Base-by-base conservation (phyloP, 2,113 vertebrate genomes). In the Daubentonia madagascariensis region DNA sequence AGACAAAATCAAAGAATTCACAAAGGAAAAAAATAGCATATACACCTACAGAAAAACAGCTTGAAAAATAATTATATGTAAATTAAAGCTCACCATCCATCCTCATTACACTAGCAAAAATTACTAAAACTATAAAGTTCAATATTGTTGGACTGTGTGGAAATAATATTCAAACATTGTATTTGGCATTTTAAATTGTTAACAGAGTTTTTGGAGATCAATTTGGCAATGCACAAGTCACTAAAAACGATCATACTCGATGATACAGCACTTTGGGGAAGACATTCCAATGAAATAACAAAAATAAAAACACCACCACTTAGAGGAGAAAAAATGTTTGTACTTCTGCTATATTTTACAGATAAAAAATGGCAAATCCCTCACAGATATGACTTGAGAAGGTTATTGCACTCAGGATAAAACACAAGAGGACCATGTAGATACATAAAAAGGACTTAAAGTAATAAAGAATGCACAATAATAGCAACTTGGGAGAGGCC, bases 21-120 rank as follows among this genome's bases (percentile, higher is more conserved):
- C 35, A 83, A 1, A 50, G 54, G 18, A 65, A 52, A 63, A 85
- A 59, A 43, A 23, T 40, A 70, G 37, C 63, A 70, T 37, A 80
- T 5, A 59, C 7, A 28, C 78, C 40, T 48, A 63, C 0, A 73
- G 45, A 85, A 93, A 94, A 97, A 9, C 37, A 72, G 43, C 28
- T 63, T 96, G 45, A 96, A 96, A 96, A 96, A 37, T 63, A 96
- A 73, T 52, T 63, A 30, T 7, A 89, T 28, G 13, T 72, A 94
- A 90, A 35, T 50, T 67, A 90, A 87, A 87, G 8, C 50, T 8
- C 1, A 54, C 70, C 17, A 80, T 43, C 37, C 50, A 54, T 72
- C 91, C 23, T 94, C 90, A 90, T 57, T 57, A 61, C 37, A 88
- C 30, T 8, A 85, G 30, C 75, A 95, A 95, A 95, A 92, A 87